Percentiles rank a stretch among this genome's conserved stretches.
These are phyloP conservation scores for Prenolepis imparis DNA, from an alignment of 2,888 invertebrate genomes.

Conservation along the genomic window DNA sequence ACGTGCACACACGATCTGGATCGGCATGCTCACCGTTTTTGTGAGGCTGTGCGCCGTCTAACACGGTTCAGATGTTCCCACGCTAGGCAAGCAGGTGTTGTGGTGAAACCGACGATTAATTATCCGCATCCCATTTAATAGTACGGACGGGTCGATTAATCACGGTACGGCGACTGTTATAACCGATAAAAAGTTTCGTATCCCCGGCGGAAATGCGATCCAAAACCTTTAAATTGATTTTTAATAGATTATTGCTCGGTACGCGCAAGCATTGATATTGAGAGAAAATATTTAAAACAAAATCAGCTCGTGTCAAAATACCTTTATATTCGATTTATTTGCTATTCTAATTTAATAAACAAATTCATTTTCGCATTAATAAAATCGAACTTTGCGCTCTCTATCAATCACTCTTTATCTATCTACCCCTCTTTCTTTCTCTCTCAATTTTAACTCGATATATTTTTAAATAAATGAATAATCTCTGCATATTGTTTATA, in stretches of 20 bases:
- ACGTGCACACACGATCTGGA: constrained; percentile 32
- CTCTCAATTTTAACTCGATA: background rate
- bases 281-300: background rate
- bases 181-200: constrained; percentile 45
- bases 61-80: constrained; percentile 55
- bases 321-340: background rate
- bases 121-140: constrained; percentile 57
- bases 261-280: constrained; percentile 2
- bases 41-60: constrained; percentile 47
- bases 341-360: background rate
- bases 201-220: constrained; percentile 20
- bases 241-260: constrained; percentile 11
- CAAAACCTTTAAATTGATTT: constrained; percentile 40
- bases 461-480: background rate
- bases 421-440: background rate
- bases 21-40: constrained; percentile 43
- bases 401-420: background rate
- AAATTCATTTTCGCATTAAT: background rate
- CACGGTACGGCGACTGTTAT: constrained; percentile 46
- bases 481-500: background rate
- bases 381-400: background rate
- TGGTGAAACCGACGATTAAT: constrained; percentile 56
- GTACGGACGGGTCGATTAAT: constrained; percentile 54
- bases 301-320: background rate
- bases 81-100: constrained; percentile 54